These are phyloP conservation scores for Turnix velox DNA, from an alignment of 2,113 vertebrate species.

Conservation along the genomic window DNA sequence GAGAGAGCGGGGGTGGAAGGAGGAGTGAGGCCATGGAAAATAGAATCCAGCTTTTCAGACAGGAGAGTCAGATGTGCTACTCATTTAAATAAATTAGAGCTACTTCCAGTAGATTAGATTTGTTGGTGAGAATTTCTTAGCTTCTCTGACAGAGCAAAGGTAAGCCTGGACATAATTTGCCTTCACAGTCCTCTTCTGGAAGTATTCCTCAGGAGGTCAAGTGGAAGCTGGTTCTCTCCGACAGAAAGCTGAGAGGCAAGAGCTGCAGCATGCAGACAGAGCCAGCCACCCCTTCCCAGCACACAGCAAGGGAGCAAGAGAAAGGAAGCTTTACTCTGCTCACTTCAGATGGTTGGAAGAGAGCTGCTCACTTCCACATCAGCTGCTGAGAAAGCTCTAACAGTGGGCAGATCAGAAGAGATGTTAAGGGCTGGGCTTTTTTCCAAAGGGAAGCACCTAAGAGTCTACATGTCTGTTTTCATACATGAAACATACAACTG, in stretches of 20 bases:
- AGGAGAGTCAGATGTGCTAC: neutral
- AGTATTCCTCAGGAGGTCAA: neutral
- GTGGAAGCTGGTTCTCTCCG: neutral
- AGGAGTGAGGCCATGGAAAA: slow-evolving; percentile 10
- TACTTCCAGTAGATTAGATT: neutral
- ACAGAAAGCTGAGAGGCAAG: neutral
- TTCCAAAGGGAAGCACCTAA: neutral
- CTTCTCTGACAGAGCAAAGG: neutral
- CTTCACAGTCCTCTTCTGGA: neutral
- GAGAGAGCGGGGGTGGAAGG: neutral
- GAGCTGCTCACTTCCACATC: neutral
- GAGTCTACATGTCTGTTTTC: neutral
- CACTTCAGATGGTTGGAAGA: neutral
- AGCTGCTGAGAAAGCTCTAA: neutral
- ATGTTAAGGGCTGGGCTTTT: neutral
- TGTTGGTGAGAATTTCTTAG: neutral
- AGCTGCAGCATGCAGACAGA: neutral
- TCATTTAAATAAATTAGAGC: neutral
- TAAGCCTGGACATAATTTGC: neutral
- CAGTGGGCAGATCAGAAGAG: neutral
- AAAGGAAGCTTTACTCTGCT: neutral
- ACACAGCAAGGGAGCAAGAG: neutral
- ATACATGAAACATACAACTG: neutral
- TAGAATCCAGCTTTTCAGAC: neutral
- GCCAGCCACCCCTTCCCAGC: neutral